phyloP scores from a whole-genome alignment of 1,140 invertebrate genomes.

The Uloborus diversus region DNA sequence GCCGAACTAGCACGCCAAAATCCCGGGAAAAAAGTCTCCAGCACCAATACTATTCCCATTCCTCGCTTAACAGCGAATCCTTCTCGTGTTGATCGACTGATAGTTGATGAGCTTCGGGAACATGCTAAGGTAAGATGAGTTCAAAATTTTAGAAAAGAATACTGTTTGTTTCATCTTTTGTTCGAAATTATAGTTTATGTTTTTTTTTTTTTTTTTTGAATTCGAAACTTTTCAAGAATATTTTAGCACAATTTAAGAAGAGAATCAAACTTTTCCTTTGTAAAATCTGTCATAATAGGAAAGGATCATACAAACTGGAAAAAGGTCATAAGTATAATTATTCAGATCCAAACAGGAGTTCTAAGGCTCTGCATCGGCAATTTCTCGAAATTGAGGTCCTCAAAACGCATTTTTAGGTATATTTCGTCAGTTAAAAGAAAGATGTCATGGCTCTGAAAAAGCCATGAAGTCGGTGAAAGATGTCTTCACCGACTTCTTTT shows the following conservation, averaged over 20 bases:
- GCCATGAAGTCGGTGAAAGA: no score
- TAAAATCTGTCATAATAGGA: no score
- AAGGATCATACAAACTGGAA: no score
- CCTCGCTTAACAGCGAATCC: constrained; percentile 81
- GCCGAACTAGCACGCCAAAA: constrained; percentile 82
- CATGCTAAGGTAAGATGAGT: constrained; percentile 72
- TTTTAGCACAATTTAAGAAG: background rate
- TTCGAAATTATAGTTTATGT: no score
- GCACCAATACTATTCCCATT: constrained; percentile 81
- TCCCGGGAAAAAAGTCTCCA: constrained; percentile 82
- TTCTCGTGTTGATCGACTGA: constrained; percentile 82
- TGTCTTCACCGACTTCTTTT: no score
- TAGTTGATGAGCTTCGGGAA: constrained; percentile 84
- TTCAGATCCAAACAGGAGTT: no score
- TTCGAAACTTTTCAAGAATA: background rate
- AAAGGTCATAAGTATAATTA: no score
- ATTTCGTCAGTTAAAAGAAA: no score
- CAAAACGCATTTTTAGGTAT: no score
- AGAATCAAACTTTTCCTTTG: background rate
- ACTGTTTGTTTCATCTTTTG: background rate
- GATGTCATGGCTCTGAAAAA: no score
- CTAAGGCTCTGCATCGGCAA: no score
- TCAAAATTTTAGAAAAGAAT: background rate
- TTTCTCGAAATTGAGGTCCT: no score
- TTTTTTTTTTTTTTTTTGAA: background rate